phyloP scores from a whole-genome alignment of 30 jellyfish, hydroid and myxozoan genomes.

The Turritopsis dohrnii region DNA sequence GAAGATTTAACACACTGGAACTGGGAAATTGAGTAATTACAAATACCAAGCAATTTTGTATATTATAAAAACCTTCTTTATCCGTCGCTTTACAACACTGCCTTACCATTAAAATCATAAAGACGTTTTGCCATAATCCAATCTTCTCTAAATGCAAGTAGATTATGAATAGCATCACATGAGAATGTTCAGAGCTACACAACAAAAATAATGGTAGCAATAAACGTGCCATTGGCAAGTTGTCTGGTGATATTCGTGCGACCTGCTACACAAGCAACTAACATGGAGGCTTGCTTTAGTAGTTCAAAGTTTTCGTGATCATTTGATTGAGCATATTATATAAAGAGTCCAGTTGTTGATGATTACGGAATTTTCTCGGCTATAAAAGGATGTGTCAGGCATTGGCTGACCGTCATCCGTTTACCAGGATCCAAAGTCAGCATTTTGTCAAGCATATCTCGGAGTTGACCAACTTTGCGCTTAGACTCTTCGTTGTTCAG shows the following conservation, averaged over 20 bases:
- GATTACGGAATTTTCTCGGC: constrained; percentile 65
- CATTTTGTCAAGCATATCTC: constrained; percentile 90
- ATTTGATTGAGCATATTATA: neutral
- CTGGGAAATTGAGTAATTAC: neutral
- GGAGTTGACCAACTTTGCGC: constrained; percentile 89
- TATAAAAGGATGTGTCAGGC: constrained; percentile 84
- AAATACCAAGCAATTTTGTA: too few species aligned
- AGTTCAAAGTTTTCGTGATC: too few species aligned
- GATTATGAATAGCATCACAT: neutral
- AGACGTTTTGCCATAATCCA: neutral
- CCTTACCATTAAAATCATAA: neutral
- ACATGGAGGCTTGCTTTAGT: too few species aligned
- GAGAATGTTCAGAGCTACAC: too few species aligned
- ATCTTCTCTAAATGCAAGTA: neutral
- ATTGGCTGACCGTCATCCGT: constrained; percentile 81
- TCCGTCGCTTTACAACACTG: neutral
- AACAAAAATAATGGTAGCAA: too few species aligned
- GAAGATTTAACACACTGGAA: too few species aligned
- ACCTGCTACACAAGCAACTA: too few species aligned
- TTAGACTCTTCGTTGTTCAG: constrained; percentile 61
- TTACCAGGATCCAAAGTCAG: constrained; percentile 90
- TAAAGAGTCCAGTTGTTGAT: neutral
- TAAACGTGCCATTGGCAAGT: too few species aligned
- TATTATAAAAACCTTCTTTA: neutral
- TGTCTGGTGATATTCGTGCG: neutral